Evolutionary conservation across 2,888 invertebrate species (phyloP).

Genomic region (Homarus gammarus): DNA sequence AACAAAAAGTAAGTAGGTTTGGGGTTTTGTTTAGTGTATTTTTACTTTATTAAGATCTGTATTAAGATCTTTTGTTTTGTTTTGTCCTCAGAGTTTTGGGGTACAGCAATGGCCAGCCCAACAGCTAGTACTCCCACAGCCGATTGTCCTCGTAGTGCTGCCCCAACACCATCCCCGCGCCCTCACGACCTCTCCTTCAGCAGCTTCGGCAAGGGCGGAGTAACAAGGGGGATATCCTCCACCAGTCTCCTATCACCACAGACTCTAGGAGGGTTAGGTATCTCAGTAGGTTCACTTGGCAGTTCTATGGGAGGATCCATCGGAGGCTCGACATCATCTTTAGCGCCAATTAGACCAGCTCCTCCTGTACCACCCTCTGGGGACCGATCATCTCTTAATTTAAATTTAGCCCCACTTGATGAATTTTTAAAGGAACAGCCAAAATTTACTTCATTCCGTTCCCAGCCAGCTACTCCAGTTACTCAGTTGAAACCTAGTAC

Average conservation of each 20-base stretch:
- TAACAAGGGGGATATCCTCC: slow-evolving; percentile 59
- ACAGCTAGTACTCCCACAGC: slow-evolving; percentile 57
- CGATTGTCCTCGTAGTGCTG: slow-evolving; percentile 31
- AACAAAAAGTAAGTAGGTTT: no score
- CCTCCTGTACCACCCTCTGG: slow-evolving; percentile 56
- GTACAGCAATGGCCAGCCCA: slow-evolving; percentile 68
- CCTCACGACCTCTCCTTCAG: slow-evolving; percentile 70
- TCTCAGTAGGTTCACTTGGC: slow-evolving; percentile 33
- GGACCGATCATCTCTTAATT: slow-evolving; percentile 71
- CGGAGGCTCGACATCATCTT: slow-evolving; percentile 55
- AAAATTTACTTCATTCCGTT: slow-evolving; percentile 71
- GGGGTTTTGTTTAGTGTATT: no score
- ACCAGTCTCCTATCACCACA: slow-evolving; percentile 64
- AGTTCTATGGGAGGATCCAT: slow-evolving; percentile 40
- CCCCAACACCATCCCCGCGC: slow-evolving; percentile 58
- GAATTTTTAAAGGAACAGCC: slow-evolving; percentile 73
- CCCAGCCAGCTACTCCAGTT: slow-evolving; percentile 65
- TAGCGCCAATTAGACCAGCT: slow-evolving; percentile 61
- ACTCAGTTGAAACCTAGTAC: slow-evolving; percentile 66
- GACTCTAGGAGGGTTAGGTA: slow-evolving; percentile 34
- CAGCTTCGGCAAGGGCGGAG: slow-evolving; percentile 73
- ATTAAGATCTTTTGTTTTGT: no score
- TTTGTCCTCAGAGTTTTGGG: slow-evolving; percentile 69
- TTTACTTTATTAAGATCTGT: no score
- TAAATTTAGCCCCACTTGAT: slow-evolving; percentile 73